These are phyloP conservation scores for Ptychadena robeensis DNA, from an alignment of 2,797 vertebrate genomes.

Conservation along the genomic window DNA sequence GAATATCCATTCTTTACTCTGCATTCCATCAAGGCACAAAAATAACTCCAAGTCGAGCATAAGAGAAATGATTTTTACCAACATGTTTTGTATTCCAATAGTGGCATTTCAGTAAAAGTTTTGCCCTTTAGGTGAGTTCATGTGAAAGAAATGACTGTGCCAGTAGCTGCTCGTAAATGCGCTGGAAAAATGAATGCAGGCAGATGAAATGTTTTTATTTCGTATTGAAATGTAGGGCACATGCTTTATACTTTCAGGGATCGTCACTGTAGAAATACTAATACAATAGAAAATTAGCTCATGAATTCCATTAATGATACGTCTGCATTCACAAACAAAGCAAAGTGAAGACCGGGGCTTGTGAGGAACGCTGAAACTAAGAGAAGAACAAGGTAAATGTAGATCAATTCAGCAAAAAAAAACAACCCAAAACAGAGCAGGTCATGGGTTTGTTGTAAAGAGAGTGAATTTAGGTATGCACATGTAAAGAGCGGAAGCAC, in stretches of 20 bases:
- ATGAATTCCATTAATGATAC: background rate
- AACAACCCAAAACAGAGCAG: no score
- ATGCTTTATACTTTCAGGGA: background rate
- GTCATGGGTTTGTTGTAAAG: background rate
- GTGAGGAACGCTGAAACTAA: background rate
- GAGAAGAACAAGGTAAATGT: no score
- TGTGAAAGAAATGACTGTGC: conserved; percentile 37
- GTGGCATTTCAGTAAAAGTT: conserved; percentile 28
- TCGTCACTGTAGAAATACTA: background rate
- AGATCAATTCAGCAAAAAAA: background rate
- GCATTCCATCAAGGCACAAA: conserved; percentile 24
- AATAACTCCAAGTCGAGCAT: conserved; percentile 34
- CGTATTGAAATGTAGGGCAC: conserved; percentile 16
- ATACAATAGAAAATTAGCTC: background rate
- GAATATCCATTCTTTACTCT: conserved; percentile 28
- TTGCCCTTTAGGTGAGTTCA: conserved; percentile 50
- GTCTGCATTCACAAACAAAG: background rate
- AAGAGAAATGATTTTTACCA: conserved; percentile 36
- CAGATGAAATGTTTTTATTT: conserved; percentile 35
- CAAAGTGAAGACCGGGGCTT: background rate
- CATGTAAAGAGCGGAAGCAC: no score
- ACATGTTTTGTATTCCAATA: conserved; percentile 53
- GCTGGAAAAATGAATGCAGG: conserved; percentile 3
- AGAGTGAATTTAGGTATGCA: no score
- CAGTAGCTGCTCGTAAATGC: conserved; percentile 25